phyloP scores from a whole-genome alignment of 2,888 invertebrate genomes.

The Kuschelorhynchus macadamiae region DNA sequence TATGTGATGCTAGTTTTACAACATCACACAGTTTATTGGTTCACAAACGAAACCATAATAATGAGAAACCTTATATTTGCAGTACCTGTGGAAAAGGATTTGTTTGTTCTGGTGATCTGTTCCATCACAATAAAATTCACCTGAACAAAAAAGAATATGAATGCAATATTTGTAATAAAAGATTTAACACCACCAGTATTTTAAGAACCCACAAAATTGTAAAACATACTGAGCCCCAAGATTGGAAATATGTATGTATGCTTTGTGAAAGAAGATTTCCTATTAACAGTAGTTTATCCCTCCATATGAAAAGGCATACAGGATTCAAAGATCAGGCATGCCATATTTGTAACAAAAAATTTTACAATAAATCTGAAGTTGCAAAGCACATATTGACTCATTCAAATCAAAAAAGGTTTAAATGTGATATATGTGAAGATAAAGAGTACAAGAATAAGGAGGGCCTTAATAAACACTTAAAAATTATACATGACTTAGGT shows the following conservation, averaged over 20 bases:
- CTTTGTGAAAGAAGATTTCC: slow-evolving; percentile 58
- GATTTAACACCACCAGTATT: slow-evolving; percentile 59
- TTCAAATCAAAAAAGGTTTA: slow-evolving; percentile 55
- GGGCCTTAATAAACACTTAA: slow-evolving; percentile 57
- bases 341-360: slow-evolving; percentile 65
- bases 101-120: slow-evolving; percentile 57
- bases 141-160: slow-evolving; percentile 58
- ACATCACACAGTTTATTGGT: slow-evolving; percentile 58
- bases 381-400: slow-evolving; percentile 57
- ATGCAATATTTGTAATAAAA: slow-evolving; percentile 57
- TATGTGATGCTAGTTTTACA: slow-evolving; percentile 57
- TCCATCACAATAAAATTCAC: slow-evolving; percentile 59
- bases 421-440: slow-evolving; percentile 55
- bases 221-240: slow-evolving; percentile 59
- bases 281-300: slow-evolving; percentile 57
- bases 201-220: slow-evolving; percentile 58
- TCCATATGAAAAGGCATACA: slow-evolving; percentile 57
- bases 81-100: slow-evolving; percentile 64
- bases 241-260: slow-evolving; percentile 59
- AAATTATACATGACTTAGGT: slow-evolving; percentile 57
- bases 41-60: slow-evolving; percentile 58
- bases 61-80: slow-evolving; percentile 57
- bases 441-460: slow-evolving; percentile 59
- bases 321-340: slow-evolving; percentile 63
- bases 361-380: slow-evolving; percentile 58